Conservation (phyloP, 2,888 invertebrate genomes). For the Sphinx pinastri region DNA sequence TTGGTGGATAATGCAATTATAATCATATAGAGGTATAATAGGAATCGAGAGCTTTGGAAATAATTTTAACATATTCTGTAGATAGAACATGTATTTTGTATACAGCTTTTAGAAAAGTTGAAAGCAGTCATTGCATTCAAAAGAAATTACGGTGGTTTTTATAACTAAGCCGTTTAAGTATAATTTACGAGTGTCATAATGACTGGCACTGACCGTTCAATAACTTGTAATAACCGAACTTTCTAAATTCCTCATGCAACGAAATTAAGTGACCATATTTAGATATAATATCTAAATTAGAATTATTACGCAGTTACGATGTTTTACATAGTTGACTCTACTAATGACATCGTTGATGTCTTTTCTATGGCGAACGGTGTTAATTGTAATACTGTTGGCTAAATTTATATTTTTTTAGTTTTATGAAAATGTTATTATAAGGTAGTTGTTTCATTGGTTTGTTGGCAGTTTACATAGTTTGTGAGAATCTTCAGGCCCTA, state of each 20-base stretch:
- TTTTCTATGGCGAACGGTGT: conserved; percentile 4
- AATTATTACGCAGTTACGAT: neutral
- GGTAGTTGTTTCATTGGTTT: too few relatives aligned
- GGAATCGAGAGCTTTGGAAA: too few relatives aligned
- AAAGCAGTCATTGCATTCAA: neutral
- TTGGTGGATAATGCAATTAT: neutral
- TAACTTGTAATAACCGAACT: conserved; percentile 22
- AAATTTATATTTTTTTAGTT: neutral
- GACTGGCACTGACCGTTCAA: conserved; percentile 12
- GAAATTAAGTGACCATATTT: neutral
- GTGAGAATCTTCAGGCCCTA: too few relatives aligned
- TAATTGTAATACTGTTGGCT: neutral
- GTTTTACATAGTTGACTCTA: neutral
- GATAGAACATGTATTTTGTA: neutral
- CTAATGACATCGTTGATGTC: conserved; percentile 20
- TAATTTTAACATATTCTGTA: neutral
- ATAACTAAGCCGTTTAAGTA: conserved; percentile 10
- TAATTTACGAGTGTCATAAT: conserved; percentile 23
- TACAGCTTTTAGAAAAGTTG: neutral
- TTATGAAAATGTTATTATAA: too few relatives aligned
- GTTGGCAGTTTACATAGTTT: too few relatives aligned
- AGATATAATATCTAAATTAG: neutral
- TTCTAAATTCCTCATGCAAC: conserved; percentile 17
- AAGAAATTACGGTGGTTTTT: conserved; percentile 6
- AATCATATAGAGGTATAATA: neutral